Percentiles rank a stretch among this genome's conserved stretches.
Conservation (phyloP, 2,888 invertebrate genomes). For the Pachliopta kotzebuea region DNA sequence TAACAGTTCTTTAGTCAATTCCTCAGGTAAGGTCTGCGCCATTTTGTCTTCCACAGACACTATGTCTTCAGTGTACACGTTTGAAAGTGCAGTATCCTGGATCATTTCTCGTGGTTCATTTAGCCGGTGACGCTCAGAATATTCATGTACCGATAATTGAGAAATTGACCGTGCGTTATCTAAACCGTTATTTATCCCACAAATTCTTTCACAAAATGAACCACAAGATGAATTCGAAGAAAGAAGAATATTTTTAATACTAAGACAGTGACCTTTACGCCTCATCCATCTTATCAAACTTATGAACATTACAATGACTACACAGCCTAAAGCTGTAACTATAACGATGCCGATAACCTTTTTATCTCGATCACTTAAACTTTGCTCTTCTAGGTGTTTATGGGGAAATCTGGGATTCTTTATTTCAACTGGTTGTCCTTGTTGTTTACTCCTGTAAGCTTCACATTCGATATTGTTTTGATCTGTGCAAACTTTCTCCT, state of each 20-base stretch:
- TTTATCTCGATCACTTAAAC: slow-evolving; percentile 56
- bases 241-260: slow-evolving; percentile 59
- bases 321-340: slow-evolving; percentile 73
- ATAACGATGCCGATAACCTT: slow-evolving; percentile 76
- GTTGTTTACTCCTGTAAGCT: slow-evolving; percentile 63
- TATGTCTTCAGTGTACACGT: slow-evolving; percentile 46
- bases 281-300: slow-evolving; percentile 80
- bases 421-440: slow-evolving; percentile 54
- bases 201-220: slow-evolving; percentile 55
- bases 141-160: slow-evolving; percentile 81
- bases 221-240: slow-evolving; percentile 63
- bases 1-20: slow-evolving; percentile 86
- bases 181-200: slow-evolving; percentile 68
- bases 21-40: slow-evolving; percentile 87
- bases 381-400: slow-evolving; percentile 45
- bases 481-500: slow-evolving; percentile 79
- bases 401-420: slow-evolving; percentile 73
- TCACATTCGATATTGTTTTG: slow-evolving; percentile 79
- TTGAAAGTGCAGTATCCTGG: slow-evolving; percentile 56
- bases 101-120: slow-evolving; percentile 75
- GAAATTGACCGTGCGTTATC: slow-evolving; percentile 83
- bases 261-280: slow-evolving; percentile 76
- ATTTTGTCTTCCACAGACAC: slow-evolving; percentile 80
- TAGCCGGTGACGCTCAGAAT: slow-evolving; percentile 81
- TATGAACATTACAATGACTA: slow-evolving; percentile 76